Evolutionary conservation across 2,113 vertebrate genomes (phyloP).

Genomic region (Notothenia rossii): DNA sequence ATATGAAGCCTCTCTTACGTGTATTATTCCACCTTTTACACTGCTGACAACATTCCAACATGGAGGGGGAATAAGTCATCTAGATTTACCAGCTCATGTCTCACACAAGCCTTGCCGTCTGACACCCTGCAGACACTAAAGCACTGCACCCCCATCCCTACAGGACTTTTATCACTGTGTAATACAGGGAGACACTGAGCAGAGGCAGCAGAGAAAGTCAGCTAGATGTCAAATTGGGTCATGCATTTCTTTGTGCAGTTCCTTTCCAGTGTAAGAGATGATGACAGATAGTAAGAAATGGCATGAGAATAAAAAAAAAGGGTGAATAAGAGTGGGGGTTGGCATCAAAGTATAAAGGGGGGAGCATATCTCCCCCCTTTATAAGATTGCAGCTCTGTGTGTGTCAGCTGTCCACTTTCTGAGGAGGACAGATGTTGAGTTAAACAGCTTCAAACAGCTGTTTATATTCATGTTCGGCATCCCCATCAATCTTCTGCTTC

Average conservation of each 20-base stretch:
- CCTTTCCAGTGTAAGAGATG: neutral
- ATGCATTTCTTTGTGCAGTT: neutral
- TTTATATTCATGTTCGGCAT: slow-evolving; percentile 34
- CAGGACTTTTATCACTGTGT: neutral
- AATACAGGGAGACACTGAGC: slow-evolving; percentile 19
- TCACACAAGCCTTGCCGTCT: neutral
- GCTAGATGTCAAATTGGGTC: slow-evolving; percentile 23
- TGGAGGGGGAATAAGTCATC: slow-evolving; percentile 54
- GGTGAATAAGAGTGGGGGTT: slow-evolving; percentile 10
- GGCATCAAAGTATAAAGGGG: no score
- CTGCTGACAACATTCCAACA: slow-evolving; percentile 63
- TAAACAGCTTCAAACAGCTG: slow-evolving; percentile 59
- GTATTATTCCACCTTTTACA: slow-evolving; percentile 62
- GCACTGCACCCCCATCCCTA: neutral
- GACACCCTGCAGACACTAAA: slow-evolving; percentile 1
- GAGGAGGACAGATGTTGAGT: slow-evolving; percentile 69
- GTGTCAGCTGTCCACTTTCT: slow-evolving; percentile 38
- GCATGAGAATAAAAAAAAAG: neutral
- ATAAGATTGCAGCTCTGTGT: slow-evolving; percentile 45
- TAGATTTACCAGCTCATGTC: slow-evolving; percentile 38
- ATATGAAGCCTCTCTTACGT: slow-evolving; percentile 33
- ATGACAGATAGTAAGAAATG: neutral
- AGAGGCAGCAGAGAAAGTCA: slow-evolving; percentile 17
- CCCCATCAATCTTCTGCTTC: slow-evolving; percentile 16
- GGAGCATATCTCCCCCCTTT: slow-evolving; percentile 12